Conservation (phyloP, 2,888 invertebrate species). For the Cancer borealis region DNA sequence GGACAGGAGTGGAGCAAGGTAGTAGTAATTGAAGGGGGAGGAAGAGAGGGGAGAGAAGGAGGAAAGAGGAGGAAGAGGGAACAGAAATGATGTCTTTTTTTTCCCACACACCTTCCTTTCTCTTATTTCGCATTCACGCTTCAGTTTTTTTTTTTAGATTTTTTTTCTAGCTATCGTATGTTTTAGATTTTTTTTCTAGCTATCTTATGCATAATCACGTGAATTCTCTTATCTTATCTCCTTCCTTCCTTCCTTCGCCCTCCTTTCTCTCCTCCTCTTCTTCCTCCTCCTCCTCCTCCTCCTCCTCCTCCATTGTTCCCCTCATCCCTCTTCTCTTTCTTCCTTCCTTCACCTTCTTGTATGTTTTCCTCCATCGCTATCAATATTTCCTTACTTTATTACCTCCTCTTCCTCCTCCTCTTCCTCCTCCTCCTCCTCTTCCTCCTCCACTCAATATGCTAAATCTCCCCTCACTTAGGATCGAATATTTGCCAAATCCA, state of each 20-base stretch:
- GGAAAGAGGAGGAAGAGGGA: not conserved
- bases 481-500: not conserved
- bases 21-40: not conserved
- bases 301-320: not conserved
- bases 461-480: not conserved
- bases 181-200: too few species aligned
- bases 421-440: conserved; percentile 30
- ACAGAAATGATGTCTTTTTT: not conserved
- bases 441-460: not conserved
- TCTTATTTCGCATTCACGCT: not conserved
- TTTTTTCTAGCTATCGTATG: not conserved
- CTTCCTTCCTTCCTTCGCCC: not conserved
- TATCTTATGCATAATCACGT: not conserved
- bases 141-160: not conserved
- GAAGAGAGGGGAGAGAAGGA: not conserved
- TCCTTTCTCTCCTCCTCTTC: not conserved
- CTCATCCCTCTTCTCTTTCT: not conserved
- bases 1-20: too few species aligned
- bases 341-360: not conserved
- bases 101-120: not conserved
- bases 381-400: not conserved
- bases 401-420: not conserved
- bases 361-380: not conserved
- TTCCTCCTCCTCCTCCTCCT: not conserved
- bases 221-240: not conserved